phyloP scores from a whole-genome alignment of 1,140 invertebrate genomes.

The Antheraea mylitta region DNA sequence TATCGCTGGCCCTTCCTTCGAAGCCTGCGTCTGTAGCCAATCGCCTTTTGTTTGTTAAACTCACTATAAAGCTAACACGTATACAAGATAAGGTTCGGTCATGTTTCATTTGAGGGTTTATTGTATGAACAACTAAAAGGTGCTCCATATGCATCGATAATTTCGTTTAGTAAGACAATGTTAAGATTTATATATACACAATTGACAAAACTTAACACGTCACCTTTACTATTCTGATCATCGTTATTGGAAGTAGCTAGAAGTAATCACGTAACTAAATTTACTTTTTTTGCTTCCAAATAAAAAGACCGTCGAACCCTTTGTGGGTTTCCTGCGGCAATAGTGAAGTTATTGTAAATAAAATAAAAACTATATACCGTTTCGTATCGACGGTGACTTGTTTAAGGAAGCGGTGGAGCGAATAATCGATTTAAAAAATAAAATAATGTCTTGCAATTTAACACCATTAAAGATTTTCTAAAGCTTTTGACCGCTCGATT shows the following conservation, averaged over 20 bases:
- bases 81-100: constrained; percentile 32
- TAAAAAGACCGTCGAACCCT: background rate
- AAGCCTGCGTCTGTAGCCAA: constrained; percentile 39
- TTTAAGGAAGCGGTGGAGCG: constrained; percentile 42
- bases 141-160: constrained; percentile 12
- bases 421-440: constrained; percentile 46
- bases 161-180: background rate
- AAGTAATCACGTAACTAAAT: background rate
- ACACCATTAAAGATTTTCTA: constrained; percentile 36
- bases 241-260: background rate
- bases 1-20: constrained; percentile 21
- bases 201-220: background rate
- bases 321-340: constrained; percentile 7
- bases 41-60: constrained; percentile 68
- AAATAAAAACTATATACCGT: constrained; percentile 18
- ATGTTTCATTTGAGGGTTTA: constrained; percentile 19
- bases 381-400: constrained; percentile 24
- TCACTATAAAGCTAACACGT: constrained; percentile 60
- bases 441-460: constrained; percentile 43
- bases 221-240: background rate
- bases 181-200: background rate
- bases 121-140: constrained; percentile 19
- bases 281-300: no score
- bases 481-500: constrained; percentile 13
- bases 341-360: constrained; percentile 6